Base-by-base conservation (phyloP, 2,113 vertebrate species). In the Syngnathoides biaculeatus region DNA sequence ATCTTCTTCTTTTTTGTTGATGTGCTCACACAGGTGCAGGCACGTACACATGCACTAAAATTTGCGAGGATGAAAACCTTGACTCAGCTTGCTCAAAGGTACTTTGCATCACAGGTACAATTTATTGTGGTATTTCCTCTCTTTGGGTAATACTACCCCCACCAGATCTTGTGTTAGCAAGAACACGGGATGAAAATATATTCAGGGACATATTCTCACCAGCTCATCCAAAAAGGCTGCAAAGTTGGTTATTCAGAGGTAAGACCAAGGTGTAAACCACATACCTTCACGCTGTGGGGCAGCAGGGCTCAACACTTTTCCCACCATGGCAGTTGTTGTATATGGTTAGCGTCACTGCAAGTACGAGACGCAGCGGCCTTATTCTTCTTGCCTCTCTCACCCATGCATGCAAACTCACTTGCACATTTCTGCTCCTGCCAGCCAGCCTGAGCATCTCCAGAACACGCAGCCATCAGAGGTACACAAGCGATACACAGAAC, bases 381-480 rank as follows among this genome's bases (percentile, higher is more conserved):
- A 79, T 85, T 83, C 72, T 80, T 27, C 68, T 63, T 50, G 64
- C 79, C 71, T 57, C 26, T 19, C 22, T 30, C 48, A 50, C 72
- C 24, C 53, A 26, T 53, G 47, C 26, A 17, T 43, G 22, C 55
- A n/a, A 26, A 61, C 45, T 47, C 45, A 53, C 65, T 71, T 57
- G 52, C 81, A 73, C 30, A 57, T 30, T 30, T 57, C 26, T 50
- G 20, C 48, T 22, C 19, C 20, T 50, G 48, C 48, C 58, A 24
- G 73, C 81, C 84, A 77, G 68, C 76, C 79, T 87, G 79, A 81
- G 80, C 86, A 84, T 38, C 79, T 68, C 68, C 69, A 73, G 65
- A 50, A 50, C 20, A 50, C 48, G n/a, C 45, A 47, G 48, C 8
- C 20, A 15, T 19, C 26, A 7, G 55, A 26, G 24, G 17, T 48